A percentile compares a stretch with the other conserved stretches of the same genome.
These are phyloP conservation scores for Ennomos quercinarius DNA, from an alignment of 2,888 invertebrate species.

Conservation along the genomic window DNA sequence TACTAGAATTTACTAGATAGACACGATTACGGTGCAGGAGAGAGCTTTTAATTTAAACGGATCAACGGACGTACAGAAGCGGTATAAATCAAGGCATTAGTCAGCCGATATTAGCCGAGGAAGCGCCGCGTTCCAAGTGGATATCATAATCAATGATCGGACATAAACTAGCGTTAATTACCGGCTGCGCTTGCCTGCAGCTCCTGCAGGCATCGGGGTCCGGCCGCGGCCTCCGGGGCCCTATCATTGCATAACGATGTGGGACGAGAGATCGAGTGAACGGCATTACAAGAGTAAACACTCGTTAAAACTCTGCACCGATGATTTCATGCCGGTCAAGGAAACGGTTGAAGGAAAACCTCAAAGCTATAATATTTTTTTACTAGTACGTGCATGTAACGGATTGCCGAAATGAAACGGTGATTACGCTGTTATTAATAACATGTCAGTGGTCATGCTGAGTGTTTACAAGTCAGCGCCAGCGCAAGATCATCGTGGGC, in stretches of 20 bases:
- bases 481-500: slow-evolving; percentile 51
- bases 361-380: slow-evolving; percentile 48
- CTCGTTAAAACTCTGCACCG: slow-evolving; percentile 59
- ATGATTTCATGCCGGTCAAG: slow-evolving; percentile 81
- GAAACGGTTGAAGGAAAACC: slow-evolving; percentile 67
- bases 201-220: slow-evolving; percentile 62
- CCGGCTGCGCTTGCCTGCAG: slow-evolving; percentile 41
- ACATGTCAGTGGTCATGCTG: slow-evolving; percentile 37
- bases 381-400: slow-evolving; percentile 44
- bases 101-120: slow-evolving; percentile 57
- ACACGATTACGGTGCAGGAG: slow-evolving; percentile 10
- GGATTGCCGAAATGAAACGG: slow-evolving; percentile 45
- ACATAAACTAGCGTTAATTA: slow-evolving; percentile 58
- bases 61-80: slow-evolving; percentile 46
- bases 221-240: slow-evolving; percentile 44
- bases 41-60: slow-evolving; percentile 47
- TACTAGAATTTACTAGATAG: slow-evolving; percentile 3
- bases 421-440: slow-evolving; percentile 47
- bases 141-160: slow-evolving; percentile 62
- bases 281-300: slow-evolving; percentile 71
- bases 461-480: slow-evolving; percentile 48
- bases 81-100: slow-evolving; percentile 71
- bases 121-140: slow-evolving; percentile 48
- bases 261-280: slow-evolving; percentile 65
- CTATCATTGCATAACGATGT: slow-evolving; percentile 65